Evolutionary conservation across 2,888 invertebrate genomes (phyloP).

Genomic region (Clunio marinus): DNA sequence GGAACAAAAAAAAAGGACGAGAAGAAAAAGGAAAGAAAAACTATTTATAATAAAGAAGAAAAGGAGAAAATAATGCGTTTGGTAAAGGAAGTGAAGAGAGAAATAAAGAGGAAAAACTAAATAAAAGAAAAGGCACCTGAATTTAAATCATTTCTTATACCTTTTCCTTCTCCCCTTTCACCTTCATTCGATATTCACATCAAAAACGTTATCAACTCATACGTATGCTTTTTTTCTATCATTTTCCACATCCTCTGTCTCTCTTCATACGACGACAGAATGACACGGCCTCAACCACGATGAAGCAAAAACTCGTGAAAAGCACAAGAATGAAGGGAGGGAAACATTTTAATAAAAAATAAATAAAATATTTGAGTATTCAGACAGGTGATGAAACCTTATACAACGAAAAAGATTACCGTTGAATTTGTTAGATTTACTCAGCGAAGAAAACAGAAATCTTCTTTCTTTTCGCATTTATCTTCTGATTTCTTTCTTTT

Average conservation of each 20-base stretch:
- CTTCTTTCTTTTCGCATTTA: not conserved
- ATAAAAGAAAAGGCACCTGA: conserved; percentile 16
- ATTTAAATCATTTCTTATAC: conserved; percentile 32
- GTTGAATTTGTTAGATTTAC: not conserved
- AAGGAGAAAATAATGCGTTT: not conserved
- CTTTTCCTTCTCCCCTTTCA: not conserved
- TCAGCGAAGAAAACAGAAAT: too few species aligned
- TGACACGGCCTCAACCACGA: too few species aligned
- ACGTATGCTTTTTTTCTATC: not conserved
- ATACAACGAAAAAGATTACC: not conserved
- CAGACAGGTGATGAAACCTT: conserved; percentile 34
- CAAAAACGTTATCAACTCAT: not conserved
- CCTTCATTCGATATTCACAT: conserved; percentile 3
- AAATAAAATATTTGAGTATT: conserved; percentile 31
- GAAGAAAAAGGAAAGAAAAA: conserved; percentile 13
- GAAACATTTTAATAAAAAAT: conserved; percentile 36
- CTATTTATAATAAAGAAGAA: not conserved
- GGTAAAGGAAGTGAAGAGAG: not conserved
- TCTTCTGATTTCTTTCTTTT: not conserved
- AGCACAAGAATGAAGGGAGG: not conserved
- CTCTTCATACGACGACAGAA: not conserved
- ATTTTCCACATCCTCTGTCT: not conserved
- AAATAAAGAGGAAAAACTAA: not conserved
- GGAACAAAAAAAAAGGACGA: not conserved
- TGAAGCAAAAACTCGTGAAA: not conserved